Evolutionary conservation across 2,888 invertebrate species (phyloP), one percentile per base, ranked within the genome.

Genomic region (Heliconius hortense): DNA sequence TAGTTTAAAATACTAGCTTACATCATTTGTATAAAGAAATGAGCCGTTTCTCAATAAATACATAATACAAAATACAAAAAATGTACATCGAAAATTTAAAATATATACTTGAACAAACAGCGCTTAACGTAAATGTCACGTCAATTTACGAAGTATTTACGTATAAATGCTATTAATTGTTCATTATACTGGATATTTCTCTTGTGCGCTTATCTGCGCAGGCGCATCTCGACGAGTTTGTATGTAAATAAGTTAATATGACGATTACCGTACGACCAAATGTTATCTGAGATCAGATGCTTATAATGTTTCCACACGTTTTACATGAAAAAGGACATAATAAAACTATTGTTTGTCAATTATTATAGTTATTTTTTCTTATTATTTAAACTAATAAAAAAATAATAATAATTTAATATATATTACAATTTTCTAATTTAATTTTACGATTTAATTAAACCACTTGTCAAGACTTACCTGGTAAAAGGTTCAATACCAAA

Each of bases 201-300:
- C 71, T 73, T 73, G 62, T 66, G 71, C 66, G 68, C 72, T 78
- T 81, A 82, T 82, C 82, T 59, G 71, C 62, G 71, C 60, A 62
- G 71, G 35, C 53, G 62, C 78, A 80, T 79, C 78, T 77, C 72
- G 78, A 74, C 76, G 73, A 74, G 78, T 79, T 77, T 77, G 79
- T 81, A 81, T 80, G 78, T 79, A 81, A 80, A 81, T 80, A 79
- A 80, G 79, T 79, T 79, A 76, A 78, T 81, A 81, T 80, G 81
- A 77, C 79, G 72, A 79, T 81, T 73, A 77, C 78, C 74, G 79
- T 80, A 79, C 76, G 74, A 79, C 76, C 75, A 78, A 76, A 75
- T 74, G 74, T 80, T 83, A 83, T 83, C 83, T 81, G 69, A 63
- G 79, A 83, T 82, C 83, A 71, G 76, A 26, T 68, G 76, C 21